These are phyloP conservation scores for Oncorhynchus mykiss DNA, from an alignment of 2,113 vertebrate species.

Conservation along the genomic window DNA sequence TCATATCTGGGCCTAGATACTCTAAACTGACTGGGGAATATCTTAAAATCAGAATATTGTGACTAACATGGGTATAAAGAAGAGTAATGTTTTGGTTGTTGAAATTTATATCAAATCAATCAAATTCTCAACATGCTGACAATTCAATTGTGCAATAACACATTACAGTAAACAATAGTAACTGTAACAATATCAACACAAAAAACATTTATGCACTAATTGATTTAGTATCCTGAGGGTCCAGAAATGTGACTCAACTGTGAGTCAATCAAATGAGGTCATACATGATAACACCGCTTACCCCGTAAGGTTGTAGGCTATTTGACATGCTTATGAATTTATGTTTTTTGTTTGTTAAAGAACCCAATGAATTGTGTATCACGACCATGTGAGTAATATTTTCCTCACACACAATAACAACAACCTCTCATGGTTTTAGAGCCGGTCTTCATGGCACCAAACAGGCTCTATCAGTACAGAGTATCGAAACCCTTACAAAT, in stretches of 20 bases:
- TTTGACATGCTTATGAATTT: slow-evolving; percentile 5
- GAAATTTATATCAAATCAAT: slow-evolving; percentile 10
- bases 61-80: slow-evolving; percentile 6
- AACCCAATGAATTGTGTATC: background rate
- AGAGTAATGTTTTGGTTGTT: background rate
- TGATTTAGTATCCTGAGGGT: background rate
- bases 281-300: background rate
- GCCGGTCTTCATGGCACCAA: slow-evolving; percentile 27
- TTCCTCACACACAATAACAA: background rate
- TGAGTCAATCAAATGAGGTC: slow-evolving; percentile 13
- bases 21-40: slow-evolving; percentile 51
- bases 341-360: background rate
- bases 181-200: slow-evolving; percentile 6
- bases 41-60: slow-evolving; percentile 21
- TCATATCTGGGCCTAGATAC: slow-evolving; percentile 57
- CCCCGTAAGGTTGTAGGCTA: background rate
- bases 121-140: background rate
- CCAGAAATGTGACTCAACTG: background rate
- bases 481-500: slow-evolving; percentile 44
- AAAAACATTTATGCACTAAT: background rate
- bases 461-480: slow-evolving; percentile 45
- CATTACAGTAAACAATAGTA: slow-evolving; percentile 6
- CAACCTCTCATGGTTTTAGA: slow-evolving; percentile 17
- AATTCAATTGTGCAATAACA: too few species aligned
- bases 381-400: background rate